phyloP scores from a whole-genome alignment of 2,888 invertebrate genomes.

The Exephanes ischioxanthus region DNA sequence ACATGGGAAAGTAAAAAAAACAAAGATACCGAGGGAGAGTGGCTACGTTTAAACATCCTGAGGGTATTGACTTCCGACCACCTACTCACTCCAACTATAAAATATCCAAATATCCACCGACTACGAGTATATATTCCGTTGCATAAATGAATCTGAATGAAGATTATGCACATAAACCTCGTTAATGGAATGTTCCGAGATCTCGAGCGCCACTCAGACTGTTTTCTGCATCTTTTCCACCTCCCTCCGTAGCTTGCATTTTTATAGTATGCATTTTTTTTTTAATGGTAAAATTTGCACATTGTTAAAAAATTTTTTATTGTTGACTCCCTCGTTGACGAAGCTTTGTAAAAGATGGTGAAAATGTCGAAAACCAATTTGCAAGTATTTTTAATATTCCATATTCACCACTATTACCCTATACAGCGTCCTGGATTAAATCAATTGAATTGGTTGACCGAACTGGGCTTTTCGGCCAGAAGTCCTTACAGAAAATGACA shows the following conservation, averaged over 20 bases:
- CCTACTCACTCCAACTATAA: constrained; percentile 32
- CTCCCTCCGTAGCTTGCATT: too few relatives aligned
- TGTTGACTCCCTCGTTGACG: too few relatives aligned
- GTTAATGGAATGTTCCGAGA: constrained; percentile 17
- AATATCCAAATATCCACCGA: constrained; percentile 40
- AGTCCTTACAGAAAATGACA: neutral
- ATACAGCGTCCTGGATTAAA: too few relatives aligned
- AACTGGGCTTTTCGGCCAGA: too few relatives aligned
- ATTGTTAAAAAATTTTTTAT: too few relatives aligned
- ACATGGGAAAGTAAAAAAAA: constrained; percentile 25
- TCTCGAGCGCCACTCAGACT: neutral
- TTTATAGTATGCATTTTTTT: too few relatives aligned
- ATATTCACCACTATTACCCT: too few relatives aligned
- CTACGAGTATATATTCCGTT: constrained; percentile 2
- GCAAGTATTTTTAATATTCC: neutral
- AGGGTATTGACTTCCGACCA: constrained; percentile 33
- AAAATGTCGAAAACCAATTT: neutral
- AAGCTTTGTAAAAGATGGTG: too few relatives aligned
- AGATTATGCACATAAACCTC: neutral
- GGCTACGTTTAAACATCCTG: constrained; percentile 2
- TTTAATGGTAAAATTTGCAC: too few relatives aligned
- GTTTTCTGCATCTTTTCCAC: neutral
- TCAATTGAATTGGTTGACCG: too few relatives aligned
- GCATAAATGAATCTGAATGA: constrained; percentile 17
- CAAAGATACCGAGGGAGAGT: constrained; percentile 5